Base-by-base conservation (phyloP, 2,797 vertebrate genomes). In the Centropyge bicolor region DNA sequence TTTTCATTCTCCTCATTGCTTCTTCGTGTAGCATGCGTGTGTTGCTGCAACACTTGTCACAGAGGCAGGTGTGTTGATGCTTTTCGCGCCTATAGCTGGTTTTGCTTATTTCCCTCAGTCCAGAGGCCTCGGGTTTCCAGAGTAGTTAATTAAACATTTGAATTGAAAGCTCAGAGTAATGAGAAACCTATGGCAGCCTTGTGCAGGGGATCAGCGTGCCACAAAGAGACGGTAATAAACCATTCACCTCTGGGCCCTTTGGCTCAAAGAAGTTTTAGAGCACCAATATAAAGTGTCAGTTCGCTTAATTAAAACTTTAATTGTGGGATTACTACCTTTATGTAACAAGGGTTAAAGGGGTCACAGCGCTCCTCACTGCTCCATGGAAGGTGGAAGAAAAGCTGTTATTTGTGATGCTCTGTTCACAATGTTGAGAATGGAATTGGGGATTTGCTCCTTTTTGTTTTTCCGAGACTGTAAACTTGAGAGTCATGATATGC, bases 251-350 rank as follows among this genome's bases (percentile, higher is more conserved):
- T 84, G 86, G 83, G 85, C 85, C 90, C 90, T 88, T 84, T 89
- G 91, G 81, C 92, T 93, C 87, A 94, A 93, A 94, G 89, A 83
- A 89, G 89, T 90, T 91, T 93, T 90, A 91, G 82, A 89, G 88
- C 88, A 67, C 86, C 89, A 79, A 91, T 92, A 90, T 92, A 94
- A 96, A 95, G 95, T 95, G 91, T 95, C 93, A 93, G 94, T 90
- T 92, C 89, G 89, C 91, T 95, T 95, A 95, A 96, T 95, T 95
- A 95, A 95, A 96, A 90, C 91, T 95, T 92, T 94, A 95, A 95
- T 95, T 95, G 94, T 86, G 57, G 91, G 92, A 93, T 95, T 94
- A 91, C 86, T 85, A 85, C 83, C 87, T 94, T 94, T 94, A 92
- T 93, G 86, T 91, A 89, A 85, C 71, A 31, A 76, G 88, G 93